These are phyloP conservation scores for Oligia strigilis DNA, from an alignment of 2,888 invertebrate species.

Conservation along the genomic window DNA sequence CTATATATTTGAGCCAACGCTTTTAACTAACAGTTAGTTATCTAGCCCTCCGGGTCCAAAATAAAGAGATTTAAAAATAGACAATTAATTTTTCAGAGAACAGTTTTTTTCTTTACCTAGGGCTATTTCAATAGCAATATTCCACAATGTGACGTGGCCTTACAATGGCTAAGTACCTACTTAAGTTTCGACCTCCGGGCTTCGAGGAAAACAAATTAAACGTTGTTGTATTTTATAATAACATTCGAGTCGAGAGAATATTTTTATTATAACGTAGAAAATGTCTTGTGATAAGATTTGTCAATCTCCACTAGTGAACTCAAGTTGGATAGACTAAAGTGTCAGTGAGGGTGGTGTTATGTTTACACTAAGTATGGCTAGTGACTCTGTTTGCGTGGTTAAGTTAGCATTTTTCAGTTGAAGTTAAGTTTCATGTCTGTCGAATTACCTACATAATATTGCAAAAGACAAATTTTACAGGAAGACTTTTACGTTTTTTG, in stretches of 20 bases:
- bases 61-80: conserved; percentile 3
- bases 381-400: too few species aligned
- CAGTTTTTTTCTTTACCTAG: conserved; percentile 18
- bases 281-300: conserved; percentile 22
- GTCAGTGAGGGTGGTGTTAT: neutral
- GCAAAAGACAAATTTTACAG: neutral
- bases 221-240: conserved; percentile 56
- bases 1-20: neutral
- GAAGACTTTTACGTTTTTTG: too few species aligned
- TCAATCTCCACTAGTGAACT: conserved; percentile 8
- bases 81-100: neutral
- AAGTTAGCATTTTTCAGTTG: neutral
- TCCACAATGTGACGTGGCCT: conserved; percentile 29
- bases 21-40: neutral
- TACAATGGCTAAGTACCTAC: conserved; percentile 50
- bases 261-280: conserved; percentile 43
- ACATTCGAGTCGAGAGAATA: conserved; percentile 28
- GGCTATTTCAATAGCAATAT: conserved; percentile 34
- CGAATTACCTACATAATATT: neutral
- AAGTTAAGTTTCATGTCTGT: neutral
- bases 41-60: neutral
- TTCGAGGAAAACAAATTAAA: conserved; percentile 58
- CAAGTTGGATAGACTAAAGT: neutral
- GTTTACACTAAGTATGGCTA: neutral
- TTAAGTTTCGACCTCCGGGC: conserved; percentile 60